These are phyloP conservation scores for Gallinago paraguaiae DNA, from an alignment of 2,113 vertebrate genomes.

Conservation along the genomic window DNA sequence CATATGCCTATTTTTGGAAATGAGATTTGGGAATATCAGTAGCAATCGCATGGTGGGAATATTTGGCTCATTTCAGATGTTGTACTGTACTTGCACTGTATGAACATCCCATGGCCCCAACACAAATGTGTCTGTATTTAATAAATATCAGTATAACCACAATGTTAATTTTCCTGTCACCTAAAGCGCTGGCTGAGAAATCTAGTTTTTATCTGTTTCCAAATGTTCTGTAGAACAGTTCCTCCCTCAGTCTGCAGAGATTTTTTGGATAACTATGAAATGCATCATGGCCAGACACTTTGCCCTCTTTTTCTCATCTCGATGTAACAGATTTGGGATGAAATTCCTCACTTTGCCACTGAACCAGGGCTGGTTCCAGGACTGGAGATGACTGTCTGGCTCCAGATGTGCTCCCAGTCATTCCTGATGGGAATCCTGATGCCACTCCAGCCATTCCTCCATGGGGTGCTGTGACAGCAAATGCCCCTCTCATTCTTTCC, in stretches of 20 bases:
- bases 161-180: not conserved
- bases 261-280: not conserved
- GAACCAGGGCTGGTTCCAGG: not conserved
- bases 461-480: not conserved
- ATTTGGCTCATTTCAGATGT: constrained; percentile 1
- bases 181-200: not conserved
- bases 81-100: not conserved
- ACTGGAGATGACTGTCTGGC: not conserved
- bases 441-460: not conserved
- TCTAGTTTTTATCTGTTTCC: not conserved
- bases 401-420: not conserved
- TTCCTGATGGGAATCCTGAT: not conserved
- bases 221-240: constrained; percentile 17
- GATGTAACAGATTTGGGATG: not conserved
- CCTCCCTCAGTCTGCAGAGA: not conserved
- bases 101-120: not conserved
- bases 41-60: not conserved
- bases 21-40: constrained; percentile 40
- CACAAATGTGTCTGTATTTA: not conserved
- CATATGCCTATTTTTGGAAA: constrained; percentile 57
- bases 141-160: not conserved
- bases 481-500: not conserved
- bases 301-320: not conserved
- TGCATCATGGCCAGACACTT: not conserved
- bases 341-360: not conserved